Evolutionary conservation across 1,140 invertebrate species (phyloP).

Genomic region (Dendrolimus kikuchii): DNA sequence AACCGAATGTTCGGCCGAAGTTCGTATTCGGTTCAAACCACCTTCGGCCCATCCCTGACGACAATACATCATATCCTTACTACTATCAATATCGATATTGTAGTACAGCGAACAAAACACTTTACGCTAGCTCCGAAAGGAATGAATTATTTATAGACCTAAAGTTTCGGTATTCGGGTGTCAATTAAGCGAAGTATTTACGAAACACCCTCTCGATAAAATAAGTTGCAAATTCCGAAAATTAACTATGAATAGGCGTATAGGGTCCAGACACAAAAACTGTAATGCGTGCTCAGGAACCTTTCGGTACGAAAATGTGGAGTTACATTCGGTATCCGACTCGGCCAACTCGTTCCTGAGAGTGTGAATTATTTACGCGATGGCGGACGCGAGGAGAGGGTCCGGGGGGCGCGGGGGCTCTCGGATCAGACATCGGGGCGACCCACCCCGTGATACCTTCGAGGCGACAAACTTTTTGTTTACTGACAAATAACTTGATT

Average conservation of each 20-base stretch:
- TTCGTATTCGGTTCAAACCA: too few relatives aligned
- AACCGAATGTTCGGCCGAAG: too few relatives aligned
- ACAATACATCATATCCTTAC: too few relatives aligned
- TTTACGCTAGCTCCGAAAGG: slow-evolving; percentile 4
- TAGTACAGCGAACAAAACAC: background rate
- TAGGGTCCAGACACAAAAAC: slow-evolving; percentile 40
- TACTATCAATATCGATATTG: too few relatives aligned
- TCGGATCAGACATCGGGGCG: slow-evolving; percentile 1
- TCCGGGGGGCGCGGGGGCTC: background rate
- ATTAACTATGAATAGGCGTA: slow-evolving; percentile 51
- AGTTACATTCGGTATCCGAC: slow-evolving; percentile 55
- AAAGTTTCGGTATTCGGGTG: slow-evolving; percentile 25
- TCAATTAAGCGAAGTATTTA: slow-evolving; percentile 51
- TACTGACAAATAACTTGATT: slow-evolving; percentile 24
- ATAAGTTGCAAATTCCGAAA: slow-evolving; percentile 50
- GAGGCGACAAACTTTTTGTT: slow-evolving; percentile 44
- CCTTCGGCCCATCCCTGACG: too few relatives aligned
- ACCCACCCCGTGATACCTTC: slow-evolving; percentile 24
- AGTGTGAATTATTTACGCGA: slow-evolving; percentile 53
- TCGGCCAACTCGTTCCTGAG: slow-evolving; percentile 35
- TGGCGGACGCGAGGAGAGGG: slow-evolving; percentile 29
- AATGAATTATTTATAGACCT: slow-evolving; percentile 34
- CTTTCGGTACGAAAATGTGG: slow-evolving; percentile 49
- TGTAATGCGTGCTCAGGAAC: slow-evolving; percentile 49
- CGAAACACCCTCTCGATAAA: slow-evolving; percentile 38